Evolutionary conservation across 1,140 invertebrate species (phyloP).

Genomic region (Halyomorpha halys): DNA sequence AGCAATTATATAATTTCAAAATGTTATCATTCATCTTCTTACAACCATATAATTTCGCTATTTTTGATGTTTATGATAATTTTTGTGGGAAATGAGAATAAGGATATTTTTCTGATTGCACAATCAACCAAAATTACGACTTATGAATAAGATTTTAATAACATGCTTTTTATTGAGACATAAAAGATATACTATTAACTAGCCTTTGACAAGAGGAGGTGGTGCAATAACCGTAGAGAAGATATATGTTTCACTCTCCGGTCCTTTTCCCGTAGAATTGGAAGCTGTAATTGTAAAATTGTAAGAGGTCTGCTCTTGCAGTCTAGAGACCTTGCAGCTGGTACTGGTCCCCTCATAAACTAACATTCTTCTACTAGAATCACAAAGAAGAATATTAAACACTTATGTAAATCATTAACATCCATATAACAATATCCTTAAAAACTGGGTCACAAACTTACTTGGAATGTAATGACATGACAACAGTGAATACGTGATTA

Average conservation of each 20-base stretch:
- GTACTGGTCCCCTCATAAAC: slow-evolving; percentile 67
- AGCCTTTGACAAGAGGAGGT: slow-evolving; percentile 62
- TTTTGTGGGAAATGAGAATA: no score
- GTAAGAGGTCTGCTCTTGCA: slow-evolving; percentile 66
- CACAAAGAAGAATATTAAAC: slow-evolving; percentile 4
- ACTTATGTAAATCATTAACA: neutral
- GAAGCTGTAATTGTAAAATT: slow-evolving; percentile 70
- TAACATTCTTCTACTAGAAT: slow-evolving; percentile 46
- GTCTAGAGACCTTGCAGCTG: slow-evolving; percentile 65
- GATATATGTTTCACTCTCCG: slow-evolving; percentile 54
- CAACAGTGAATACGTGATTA: slow-evolving; percentile 48
- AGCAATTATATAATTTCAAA: no score
- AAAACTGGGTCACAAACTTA: slow-evolving; percentile 7
- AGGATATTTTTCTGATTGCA: no score
- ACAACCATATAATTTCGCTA: no score
- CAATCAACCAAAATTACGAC: no score
- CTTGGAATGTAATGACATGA: slow-evolving; percentile 20
- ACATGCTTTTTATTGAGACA: neutral
- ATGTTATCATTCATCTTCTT: no score
- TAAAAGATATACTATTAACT: slow-evolving; percentile 8
- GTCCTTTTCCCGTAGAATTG: slow-evolving; percentile 71
- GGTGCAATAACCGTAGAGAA: slow-evolving; percentile 65
- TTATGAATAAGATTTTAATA: no score
- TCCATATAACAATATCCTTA: neutral
- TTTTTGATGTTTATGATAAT: no score